Percentiles rank a stretch among this genome's conserved stretches.
Conservation (phyloP, 2,888 invertebrate species). For the Agriopis marginaria region DNA sequence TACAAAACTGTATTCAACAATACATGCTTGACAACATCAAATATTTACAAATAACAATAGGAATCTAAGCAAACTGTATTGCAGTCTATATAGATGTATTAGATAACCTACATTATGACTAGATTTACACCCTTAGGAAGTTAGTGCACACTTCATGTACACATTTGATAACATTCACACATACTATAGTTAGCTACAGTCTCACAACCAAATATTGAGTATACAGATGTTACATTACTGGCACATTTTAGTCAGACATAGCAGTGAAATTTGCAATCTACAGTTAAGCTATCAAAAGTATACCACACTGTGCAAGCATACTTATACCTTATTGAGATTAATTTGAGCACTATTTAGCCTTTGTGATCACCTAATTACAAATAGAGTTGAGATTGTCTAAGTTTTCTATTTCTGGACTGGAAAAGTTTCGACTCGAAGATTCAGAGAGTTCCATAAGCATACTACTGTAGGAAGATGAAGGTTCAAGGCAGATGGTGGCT, state of each 20-base stretch:
- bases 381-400: constrained; percentile 64
- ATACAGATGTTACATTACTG: constrained; percentile 57
- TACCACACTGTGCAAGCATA: constrained; percentile 21
- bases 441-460: constrained; percentile 76
- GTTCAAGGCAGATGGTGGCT: constrained; percentile 72
- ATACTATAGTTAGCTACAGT: constrained; percentile 58
- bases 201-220: constrained; percentile 76
- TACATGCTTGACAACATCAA: constrained; percentile 70
- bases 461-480: constrained; percentile 79
- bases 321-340: constrained; percentile 14
- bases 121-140: constrained; percentile 49
- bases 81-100: constrained; percentile 69
- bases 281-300: constrained; percentile 4
- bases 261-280: constrained; percentile 19
- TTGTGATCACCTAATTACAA: constrained; percentile 54
- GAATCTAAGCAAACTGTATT: constrained; percentile 77
- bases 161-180: constrained; percentile 55
- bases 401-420: constrained; percentile 74
- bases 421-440: constrained; percentile 72
- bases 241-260: constrained; percentile 48
- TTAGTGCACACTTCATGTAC: constrained; percentile 28
- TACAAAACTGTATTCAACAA: constrained; percentile 67
- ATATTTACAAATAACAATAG: constrained; percentile 50
- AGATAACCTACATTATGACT: constrained; percentile 59
- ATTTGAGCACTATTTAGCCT: constrained; percentile 39